Evolutionary conservation across 2,797 vertebrate genomes (phyloP), one percentile per base, ranked within the genome.

Genomic region (Gambusia yucatana): DNA sequence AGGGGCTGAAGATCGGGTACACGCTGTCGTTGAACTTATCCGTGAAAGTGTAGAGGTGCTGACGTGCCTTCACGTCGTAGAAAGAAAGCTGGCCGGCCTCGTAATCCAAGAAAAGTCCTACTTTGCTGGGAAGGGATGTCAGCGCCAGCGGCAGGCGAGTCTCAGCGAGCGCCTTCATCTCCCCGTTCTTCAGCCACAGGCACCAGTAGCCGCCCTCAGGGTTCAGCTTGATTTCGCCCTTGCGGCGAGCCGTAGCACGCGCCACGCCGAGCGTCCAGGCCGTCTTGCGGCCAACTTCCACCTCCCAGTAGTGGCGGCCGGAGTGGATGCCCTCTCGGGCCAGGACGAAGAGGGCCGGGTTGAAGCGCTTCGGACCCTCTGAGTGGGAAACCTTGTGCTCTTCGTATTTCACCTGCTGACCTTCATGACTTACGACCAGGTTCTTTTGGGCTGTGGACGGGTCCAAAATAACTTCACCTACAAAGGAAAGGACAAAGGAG

Each of bases 291-390:
- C 82, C 86, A 0, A 96, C 86, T 0, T 96, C 95, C 52, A 97
- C 96, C 87, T 97, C 97, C 97, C 97, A 98, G 93, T 94, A 97
- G 83, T 97, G 96, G 0, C 93, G 94, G 1, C 97, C 96, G 0
- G 93, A 94, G 63, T 72, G 43, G 59, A 97, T 92, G 2, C 93
- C 88, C 78, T 96, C 94, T 0, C 82, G 83, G 16, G 92, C 96
- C 73, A 97, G 80, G 10, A 97, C 95, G 16, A 97, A 97, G 1
- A 96, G 96, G 25, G 93, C 94, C 0, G 95, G 96, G 86, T 94
- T 95, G 76, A 97, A 98, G 75, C 96, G 94, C 1, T 92, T 94
- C 0, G 94, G 91, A 3, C 88, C 91, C 52, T 97, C 95, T 0
- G 92, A 89, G 74, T 70, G 88, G 6, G 80, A 70, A 50, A 76